These are phyloP conservation scores for Cirrhinus molitorella DNA, from an alignment of 2,797 vertebrate species.

Conservation along the genomic window DNA sequence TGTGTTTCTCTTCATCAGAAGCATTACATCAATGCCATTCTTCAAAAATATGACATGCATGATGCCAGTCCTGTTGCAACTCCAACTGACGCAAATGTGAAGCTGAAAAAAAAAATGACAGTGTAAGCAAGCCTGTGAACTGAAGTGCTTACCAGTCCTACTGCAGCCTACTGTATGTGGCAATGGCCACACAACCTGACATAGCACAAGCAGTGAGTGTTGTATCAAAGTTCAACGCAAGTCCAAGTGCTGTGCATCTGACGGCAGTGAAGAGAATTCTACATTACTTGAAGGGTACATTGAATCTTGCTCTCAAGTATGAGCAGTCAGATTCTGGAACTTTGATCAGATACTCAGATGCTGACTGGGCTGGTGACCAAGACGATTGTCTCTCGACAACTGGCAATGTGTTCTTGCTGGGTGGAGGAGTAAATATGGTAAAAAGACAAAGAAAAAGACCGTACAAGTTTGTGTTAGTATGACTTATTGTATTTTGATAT, in stretches of 20 bases:
- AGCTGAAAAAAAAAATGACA: slow-evolving; percentile 42
- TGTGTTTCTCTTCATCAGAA: slow-evolving; percentile 55
- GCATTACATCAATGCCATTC: slow-evolving; percentile 53
- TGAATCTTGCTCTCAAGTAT: slow-evolving; percentile 60
- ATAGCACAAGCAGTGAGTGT: slow-evolving; percentile 57
- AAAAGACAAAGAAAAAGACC: too few relatives aligned
- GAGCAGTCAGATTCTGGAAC: slow-evolving; percentile 43
- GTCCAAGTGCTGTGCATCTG: slow-evolving; percentile 46
- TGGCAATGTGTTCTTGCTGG: slow-evolving; percentile 54
- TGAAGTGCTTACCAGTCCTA: slow-evolving; percentile 51
- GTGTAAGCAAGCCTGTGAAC: slow-evolving; percentile 57
- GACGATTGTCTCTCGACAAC: slow-evolving; percentile 47
- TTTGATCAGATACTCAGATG: slow-evolving; percentile 19
- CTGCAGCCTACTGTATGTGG: slow-evolving; percentile 34
- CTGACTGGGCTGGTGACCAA: slow-evolving; percentile 51
- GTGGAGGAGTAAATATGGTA: slow-evolving; percentile 55
- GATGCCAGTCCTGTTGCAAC: slow-evolving; percentile 57
- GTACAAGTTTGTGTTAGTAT: too few relatives aligned
- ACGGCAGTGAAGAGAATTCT: slow-evolving; percentile 60
- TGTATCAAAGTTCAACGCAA: slow-evolving; percentile 62
- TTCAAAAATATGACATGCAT: slow-evolving; percentile 59
- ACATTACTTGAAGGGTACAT: slow-evolving; percentile 34
- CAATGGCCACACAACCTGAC: slow-evolving; percentile 17
- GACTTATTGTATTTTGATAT: too few relatives aligned
- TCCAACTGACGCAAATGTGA: slow-evolving; percentile 53